Base-by-base conservation (phyloP, 1,140 invertebrate species). In the Trachelipus rathkii region DNA sequence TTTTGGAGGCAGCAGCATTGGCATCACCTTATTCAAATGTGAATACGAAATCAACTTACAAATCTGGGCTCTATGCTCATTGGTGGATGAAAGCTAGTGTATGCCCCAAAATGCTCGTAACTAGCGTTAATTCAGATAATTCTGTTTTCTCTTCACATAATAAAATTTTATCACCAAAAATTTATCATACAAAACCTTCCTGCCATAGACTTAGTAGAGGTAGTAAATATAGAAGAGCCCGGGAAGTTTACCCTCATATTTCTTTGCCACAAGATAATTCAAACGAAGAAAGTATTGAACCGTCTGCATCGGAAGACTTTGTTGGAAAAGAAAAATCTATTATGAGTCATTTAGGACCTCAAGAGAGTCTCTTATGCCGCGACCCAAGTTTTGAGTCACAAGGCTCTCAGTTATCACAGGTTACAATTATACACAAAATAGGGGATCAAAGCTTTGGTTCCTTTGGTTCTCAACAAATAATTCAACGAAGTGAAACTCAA, bases 41-140 rank as follows among this genome's bases (percentile, higher is more conserved):
- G 33, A 67, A 19, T 10, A 72, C 33, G 11, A 67, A 77, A 24
- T 66, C 74, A 68, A 80, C 90, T 82, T 94, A 90, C 85, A 90
- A 90, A 45, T 93, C 92, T 33, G 92, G 92, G 81, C 87, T 95
- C 84, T 95, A 95, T 84, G 93, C 92, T 77, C 93, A 95, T 86
- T 95, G 93, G 93, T 94, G 93, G 92, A 90, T 94, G 85, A 94
- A 94, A 89, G 92, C 91, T 33, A 78, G 77, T 44, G 76, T 81
- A 21, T 80, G 76, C n/a, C 81, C 81, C 21, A 73, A 70, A 11
- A 15, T 73, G 33, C 10, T 80, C 19, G 69, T 33, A 13, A 13
- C 10, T 78, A 46, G 77, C 50, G 75, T 10, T 60, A 70, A 13
- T 44, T 60, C 13, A 72, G 67, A 50, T 73, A 76, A 68, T 73